A percentile compares a stretch with the other conserved stretches of the same genome.
Conservation (phyloP, 2,888 invertebrate species). For the Oscheius sp. region DNA sequence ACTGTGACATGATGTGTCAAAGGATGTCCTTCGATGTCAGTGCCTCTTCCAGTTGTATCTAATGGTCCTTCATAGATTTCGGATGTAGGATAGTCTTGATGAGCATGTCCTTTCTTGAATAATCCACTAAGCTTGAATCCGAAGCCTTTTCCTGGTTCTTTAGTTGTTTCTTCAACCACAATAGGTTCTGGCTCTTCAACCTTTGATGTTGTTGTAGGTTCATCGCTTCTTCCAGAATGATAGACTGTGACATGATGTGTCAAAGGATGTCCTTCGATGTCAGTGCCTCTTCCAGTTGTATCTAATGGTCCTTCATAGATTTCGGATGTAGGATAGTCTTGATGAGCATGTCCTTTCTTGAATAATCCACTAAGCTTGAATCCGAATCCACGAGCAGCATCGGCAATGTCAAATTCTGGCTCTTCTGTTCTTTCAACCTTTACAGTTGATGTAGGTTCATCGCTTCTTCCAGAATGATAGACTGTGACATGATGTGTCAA, state of each 20-base stretch:
- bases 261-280: constrained; percentile 34
- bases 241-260: constrained; percentile 37
- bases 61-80: constrained; percentile 45
- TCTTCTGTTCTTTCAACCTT: constrained; percentile 5
- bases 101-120: constrained; percentile 38
- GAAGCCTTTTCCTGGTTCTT: constrained; percentile 3
- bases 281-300: constrained; percentile 26
- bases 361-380: constrained; percentile 46
- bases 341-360: constrained; percentile 46
- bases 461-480: constrained; percentile 20
- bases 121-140: constrained; percentile 36
- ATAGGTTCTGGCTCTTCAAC: constrained; percentile 13
- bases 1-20: constrained; percentile 33
- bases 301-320: constrained; percentile 40
- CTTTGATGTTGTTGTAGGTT: neutral
- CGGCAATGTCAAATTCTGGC: constrained; percentile 24
- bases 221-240: constrained; percentile 35
- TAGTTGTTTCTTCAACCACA: neutral
- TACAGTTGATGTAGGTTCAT: constrained; percentile 11
- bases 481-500: constrained; percentile 37
- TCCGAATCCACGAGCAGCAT: constrained; percentile 4
- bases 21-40: constrained; percentile 40
- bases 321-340: constrained; percentile 49
- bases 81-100: constrained; percentile 43
- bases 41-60: constrained; percentile 31